phyloP scores from a whole-genome alignment of 64 coral and sea anemone genomes.

The Trachythela sp. region DNA sequence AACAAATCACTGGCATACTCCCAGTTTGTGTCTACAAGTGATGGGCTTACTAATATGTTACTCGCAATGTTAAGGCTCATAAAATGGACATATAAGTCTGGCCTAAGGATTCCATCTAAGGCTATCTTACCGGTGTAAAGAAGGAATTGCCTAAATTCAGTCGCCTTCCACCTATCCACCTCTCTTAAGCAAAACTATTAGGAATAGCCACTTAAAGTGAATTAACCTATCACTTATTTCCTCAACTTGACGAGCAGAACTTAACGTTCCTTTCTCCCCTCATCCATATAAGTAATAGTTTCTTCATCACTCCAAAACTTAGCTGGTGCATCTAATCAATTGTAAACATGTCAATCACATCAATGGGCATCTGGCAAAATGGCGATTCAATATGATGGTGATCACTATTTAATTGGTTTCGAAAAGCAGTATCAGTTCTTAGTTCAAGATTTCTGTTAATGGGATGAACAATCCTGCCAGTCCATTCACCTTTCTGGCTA shows the following conservation, averaged over 20 bases:
- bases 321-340: slow-evolving; percentile 4
- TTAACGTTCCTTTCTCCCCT: not conserved
- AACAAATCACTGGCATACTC: not conserved
- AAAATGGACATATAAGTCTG: not conserved
- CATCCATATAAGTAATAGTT: not conserved
- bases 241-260: not conserved
- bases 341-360: not conserved
- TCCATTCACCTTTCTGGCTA: not conserved
- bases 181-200: not conserved
- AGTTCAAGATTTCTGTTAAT: not conserved
- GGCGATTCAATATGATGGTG: not conserved
- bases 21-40: not conserved
- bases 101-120: not conserved
- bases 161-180: not conserved
- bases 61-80: not conserved
- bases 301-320: not conserved
- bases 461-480: not conserved
- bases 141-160: slow-evolving; percentile 3
- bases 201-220: not conserved
- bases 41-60: not conserved
- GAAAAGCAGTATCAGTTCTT: not conserved
- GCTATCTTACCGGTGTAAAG: not conserved
- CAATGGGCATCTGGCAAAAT: not conserved
- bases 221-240: not conserved
- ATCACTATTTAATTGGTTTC: not conserved